Evolutionary conservation across 2,113 vertebrate species (phyloP), one percentile per base, ranked within the genome.

Genomic region (Myrmophylax atrothorax): DNA sequence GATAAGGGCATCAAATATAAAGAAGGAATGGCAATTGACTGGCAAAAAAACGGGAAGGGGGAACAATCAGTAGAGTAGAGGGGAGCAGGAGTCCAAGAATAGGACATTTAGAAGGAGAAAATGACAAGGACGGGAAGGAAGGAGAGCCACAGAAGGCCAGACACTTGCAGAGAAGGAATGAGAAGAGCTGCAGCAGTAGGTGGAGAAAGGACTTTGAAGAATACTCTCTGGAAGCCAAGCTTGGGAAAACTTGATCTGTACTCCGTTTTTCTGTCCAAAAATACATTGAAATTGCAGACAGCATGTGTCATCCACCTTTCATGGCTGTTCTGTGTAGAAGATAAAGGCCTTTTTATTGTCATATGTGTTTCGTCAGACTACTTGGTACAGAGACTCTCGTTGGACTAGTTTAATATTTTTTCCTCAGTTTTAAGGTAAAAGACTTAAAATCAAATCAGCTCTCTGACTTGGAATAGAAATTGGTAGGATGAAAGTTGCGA

Each of bases 51-150:
- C 1, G 19, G 29, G 38, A 84, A 80, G 25, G 16, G 14, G 10
- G 22, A 44, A 37, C 31, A 83, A 22, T 55, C 11, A 23, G 25
- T 44, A 29, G 6, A 6, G 3, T 87, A 37, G n/a, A 72, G 42
- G 5, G 37, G n/a, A 69, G 50, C 18, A 49, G 38, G 26, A 68
- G 38, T 47, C 23, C 9, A 37, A 47, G 26, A 75, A 24, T 6
- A 77, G 31, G 44, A 29, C 3, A 10, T 33, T 35, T 24, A 50
- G 47, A 33, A 68, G 60, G 49, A 62, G n/a, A 31, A 67, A 37
- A 9, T 25, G 24, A 1, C 5, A 3, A 3, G 19, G 3, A 6
- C 10, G 4, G 4, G 0, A 3, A 35, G 40, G 49, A 47, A 46
- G 18, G 14, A n/a, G 20, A 58, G n/a, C 12, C n/a, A 40, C n/a